A percentile compares a stretch with the other conserved stretches of the same genome.
Evolutionary conservation across 64 coral and sea anemone genomes (phyloP).

Genomic region (Stichodactyla helianthus): DNA sequence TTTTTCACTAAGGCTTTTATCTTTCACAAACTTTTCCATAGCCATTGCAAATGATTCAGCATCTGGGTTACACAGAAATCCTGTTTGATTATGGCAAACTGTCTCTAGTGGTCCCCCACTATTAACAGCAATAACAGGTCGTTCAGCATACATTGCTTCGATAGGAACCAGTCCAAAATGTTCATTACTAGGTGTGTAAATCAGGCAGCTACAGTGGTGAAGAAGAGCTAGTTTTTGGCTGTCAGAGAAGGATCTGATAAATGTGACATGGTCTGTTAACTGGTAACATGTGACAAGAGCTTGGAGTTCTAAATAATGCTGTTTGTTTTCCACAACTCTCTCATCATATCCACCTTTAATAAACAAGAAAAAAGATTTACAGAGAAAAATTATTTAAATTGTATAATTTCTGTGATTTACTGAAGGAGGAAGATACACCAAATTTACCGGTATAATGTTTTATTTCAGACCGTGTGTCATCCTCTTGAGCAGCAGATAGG

Average conservation of each 20-base stretch:
- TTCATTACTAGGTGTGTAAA: slow-evolving; percentile 94
- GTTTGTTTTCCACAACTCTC: slow-evolving; percentile 91
- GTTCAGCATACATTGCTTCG: slow-evolving; percentile 89
- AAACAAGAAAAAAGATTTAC: not conserved
- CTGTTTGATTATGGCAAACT: slow-evolving; percentile 61
- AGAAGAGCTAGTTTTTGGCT: slow-evolving; percentile 80
- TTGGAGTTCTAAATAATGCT: slow-evolving; percentile 81
- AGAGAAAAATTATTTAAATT: too few relatives aligned
- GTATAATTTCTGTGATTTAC: too few relatives aligned
- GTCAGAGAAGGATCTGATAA: slow-evolving; percentile 90
- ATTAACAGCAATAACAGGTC: slow-evolving; percentile 93
- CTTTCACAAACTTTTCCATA: slow-evolving; percentile 83
- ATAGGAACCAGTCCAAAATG: slow-evolving; percentile 99
- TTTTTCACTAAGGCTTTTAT: slow-evolving; percentile 34
- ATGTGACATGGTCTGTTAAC: slow-evolving; percentile 68
- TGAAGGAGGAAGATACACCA: too few relatives aligned
- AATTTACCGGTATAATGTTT: too few relatives aligned
- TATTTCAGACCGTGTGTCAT: too few relatives aligned
- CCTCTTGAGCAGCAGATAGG: too few relatives aligned
- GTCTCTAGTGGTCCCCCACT: slow-evolving; percentile 95
- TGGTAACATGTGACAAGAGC: slow-evolving; percentile 66
- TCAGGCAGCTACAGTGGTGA: slow-evolving; percentile 59
- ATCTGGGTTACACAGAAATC: slow-evolving; percentile 88
- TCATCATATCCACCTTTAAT: slow-evolving; percentile 97
- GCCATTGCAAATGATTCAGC: slow-evolving; percentile 83